Evolutionary conservation across 1,140 invertebrate species (phyloP).

Genomic region (Ostrea denselamellosa): DNA sequence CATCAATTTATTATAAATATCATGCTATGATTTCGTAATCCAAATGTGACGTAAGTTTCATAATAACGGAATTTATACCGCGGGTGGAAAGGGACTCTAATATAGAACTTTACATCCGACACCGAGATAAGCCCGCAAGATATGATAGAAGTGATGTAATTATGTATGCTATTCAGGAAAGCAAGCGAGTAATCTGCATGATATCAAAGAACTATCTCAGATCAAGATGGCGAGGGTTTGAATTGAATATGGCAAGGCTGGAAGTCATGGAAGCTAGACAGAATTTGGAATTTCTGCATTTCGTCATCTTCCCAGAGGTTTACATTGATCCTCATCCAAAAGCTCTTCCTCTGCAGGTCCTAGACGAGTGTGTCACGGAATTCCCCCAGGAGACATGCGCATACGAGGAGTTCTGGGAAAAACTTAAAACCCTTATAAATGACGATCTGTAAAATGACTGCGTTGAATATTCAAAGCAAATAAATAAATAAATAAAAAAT

Average conservation of each 20-base stretch:
- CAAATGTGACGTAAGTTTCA: neutral
- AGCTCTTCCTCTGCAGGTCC: too few relatives aligned
- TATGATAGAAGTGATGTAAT: neutral
- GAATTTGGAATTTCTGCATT: neutral
- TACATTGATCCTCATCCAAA: neutral
- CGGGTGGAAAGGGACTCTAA: neutral
- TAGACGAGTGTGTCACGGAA: neutral
- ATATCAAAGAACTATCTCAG: neutral
- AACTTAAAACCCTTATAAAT: neutral
- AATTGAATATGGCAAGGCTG: neutral
- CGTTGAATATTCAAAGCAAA: too few relatives aligned
- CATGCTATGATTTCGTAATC: neutral
- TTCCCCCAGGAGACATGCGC: neutral
- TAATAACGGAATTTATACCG: neutral
- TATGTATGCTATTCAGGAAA: neutral
- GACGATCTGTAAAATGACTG: neutral
- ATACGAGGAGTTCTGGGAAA: slow-evolving; percentile 2
- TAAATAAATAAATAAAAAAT: too few relatives aligned
- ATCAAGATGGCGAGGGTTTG: neutral
- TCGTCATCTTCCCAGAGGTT: neutral
- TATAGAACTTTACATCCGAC: neutral
- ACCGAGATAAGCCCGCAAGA: neutral
- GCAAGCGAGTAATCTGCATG: neutral
- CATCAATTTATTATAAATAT: neutral
- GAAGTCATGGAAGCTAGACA: neutral